Base-by-base conservation (phyloP, 2,797 vertebrate genomes). In the Myotis findleyi region DNA sequence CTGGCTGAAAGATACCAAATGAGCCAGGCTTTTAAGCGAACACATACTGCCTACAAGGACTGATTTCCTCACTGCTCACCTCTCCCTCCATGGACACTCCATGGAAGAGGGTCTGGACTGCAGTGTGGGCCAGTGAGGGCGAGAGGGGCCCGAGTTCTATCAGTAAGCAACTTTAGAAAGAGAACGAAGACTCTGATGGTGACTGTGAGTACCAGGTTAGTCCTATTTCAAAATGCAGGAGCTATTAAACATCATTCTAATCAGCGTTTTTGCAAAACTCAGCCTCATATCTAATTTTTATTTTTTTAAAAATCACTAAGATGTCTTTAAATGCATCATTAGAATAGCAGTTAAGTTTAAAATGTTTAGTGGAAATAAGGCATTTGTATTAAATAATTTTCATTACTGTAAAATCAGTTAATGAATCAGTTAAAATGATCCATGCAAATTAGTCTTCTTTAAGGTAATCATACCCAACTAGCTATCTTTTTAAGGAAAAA, bases 201-300 rank as follows among this genome's bases (percentile, higher is more conserved):
- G 53, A 89, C 13, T 14, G 27, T 23, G 47, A 83, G 2, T 33
- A 82, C 64, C 18, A 30, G 17, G n/a, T 75, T n/a, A 27, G 57
- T 23, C 8, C 27, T 33, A 86, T 89, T 64, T 88, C 18, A 62
- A 82, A 76, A 92, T 41, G 17, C 6, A 33, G 18, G 91, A 12
- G 57, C 44, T 68, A 77, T 14, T 38, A 81, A 89, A 72, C 7
- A 71, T 38, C 55, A 73, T 68, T 83, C 62, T 30, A 83, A 55
- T 25, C 21, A 44, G n/a, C 69, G 3, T 69, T 84, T 87, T 93
- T 41, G 51, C 18, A 77, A 95, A 76, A 47, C 81, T 89, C 89
- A 27, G 20, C 11, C 64, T 72, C 33, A 25, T 51, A 59, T 3
- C 30, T 89, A 73, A 84, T 21, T 81, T 80, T 87, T 81, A 72